Conservation (phyloP, 2,113 vertebrate genomes). For the Heterotis niloticus region DNA sequence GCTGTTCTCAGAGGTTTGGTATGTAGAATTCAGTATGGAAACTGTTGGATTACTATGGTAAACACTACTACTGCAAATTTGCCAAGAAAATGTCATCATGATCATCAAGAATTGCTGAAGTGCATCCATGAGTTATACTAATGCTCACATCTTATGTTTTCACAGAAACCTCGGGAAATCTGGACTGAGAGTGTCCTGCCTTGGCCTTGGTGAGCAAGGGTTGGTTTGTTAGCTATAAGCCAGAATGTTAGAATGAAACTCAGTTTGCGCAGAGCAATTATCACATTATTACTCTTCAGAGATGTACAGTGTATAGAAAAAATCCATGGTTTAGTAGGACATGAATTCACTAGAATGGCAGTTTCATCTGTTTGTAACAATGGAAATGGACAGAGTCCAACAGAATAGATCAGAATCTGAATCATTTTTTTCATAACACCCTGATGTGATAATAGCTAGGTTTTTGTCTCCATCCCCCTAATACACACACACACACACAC, state of each 20-base stretch:
- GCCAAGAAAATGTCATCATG: too few species aligned
- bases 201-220: constrained; percentile 81
- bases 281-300: neutral
- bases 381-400: neutral
- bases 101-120: too few species aligned
- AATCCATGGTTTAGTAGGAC: neutral
- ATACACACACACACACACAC: too few species aligned
- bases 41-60: neutral
- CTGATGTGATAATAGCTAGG: neutral
- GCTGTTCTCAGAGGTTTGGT: neutral
- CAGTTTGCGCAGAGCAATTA: neutral
- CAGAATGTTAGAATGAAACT: neutral
- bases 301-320: neutral
- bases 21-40: neutral
- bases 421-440: neutral
- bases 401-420: neutral
- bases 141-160: constrained; percentile 45
- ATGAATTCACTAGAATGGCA: neutral
- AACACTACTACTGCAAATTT: neutral
- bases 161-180: constrained; percentile 90
- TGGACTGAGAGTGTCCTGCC: constrained; percentile 86
- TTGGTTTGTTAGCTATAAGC: neutral
- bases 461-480: neutral
- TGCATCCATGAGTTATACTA: neutral
- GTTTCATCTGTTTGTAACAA: neutral